phyloP scores from a whole-genome alignment of 1,140 invertebrate genomes.

The Trichonephila inaurata region DNA sequence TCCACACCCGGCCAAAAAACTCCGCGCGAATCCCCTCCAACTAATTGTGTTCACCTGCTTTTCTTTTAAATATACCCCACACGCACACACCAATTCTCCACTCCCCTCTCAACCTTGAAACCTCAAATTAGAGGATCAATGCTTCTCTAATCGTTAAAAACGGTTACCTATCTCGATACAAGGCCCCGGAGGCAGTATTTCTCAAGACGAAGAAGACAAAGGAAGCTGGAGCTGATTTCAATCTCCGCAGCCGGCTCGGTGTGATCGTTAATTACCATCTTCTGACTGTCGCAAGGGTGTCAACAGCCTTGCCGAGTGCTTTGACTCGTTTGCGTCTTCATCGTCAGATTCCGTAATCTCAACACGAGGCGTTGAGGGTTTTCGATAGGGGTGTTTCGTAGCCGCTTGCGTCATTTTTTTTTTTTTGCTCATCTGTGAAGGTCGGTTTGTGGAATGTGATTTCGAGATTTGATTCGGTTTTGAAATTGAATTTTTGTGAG shows the following conservation, averaged over 20 bases:
- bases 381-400: background rate
- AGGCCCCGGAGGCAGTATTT: background rate
- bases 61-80: background rate
- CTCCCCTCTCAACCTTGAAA: background rate
- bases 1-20: no score
- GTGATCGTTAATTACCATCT: background rate
- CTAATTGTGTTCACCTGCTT: background rate
- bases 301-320: background rate
- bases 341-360: background rate
- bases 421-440: no score
- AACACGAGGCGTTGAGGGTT: background rate
- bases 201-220: background rate
- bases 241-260: background rate
- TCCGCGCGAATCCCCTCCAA: no score
- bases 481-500: background rate
- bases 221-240: background rate
- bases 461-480: background rate
- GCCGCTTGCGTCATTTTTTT: background rate
- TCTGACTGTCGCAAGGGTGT: background rate
- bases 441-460: no score
- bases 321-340: background rate
- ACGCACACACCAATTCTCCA: background rate
- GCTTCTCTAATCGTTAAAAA: background rate
- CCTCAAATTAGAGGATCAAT: slow-evolving; percentile 4
- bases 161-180: background rate